Base-by-base conservation (phyloP, 2,113 vertebrate genomes). In the Collichthys lucidus region DNA sequence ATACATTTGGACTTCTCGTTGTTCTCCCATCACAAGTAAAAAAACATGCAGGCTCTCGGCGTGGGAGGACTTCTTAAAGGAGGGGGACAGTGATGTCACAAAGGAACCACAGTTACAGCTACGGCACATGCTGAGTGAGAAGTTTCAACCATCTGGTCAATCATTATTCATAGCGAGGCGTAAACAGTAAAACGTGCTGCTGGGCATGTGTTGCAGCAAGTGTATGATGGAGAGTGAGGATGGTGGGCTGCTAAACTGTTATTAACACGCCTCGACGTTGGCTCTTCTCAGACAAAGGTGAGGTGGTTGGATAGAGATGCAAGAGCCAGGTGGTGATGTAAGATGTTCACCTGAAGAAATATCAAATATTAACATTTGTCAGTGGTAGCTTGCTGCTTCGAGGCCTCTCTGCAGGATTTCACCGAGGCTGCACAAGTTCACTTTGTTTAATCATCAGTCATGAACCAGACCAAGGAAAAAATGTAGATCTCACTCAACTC, bases 101-200 rank as follows among this genome's bases (percentile, higher is more conserved):
- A 61, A 85, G 64, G 65, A 83, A 40, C 22, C 55, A 53, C 61
- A 57, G 81, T 69, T 56, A 62, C 61, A 64, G 81, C 83, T n/a
- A 44, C 24, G 1, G 47, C 83, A 83, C 91, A 88, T 70, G 91
- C 90, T 84, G 87, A 80, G 90, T 65, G 84, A 88, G 86, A 89
- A 86, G 74, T 86, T 88, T 73, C 79, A 74, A 87, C 89, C 86
- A 92, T 91, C 92, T 93, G 90, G 73, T 84, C 89, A 52, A 84
- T 91, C 86, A 81, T 90, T 89, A 87, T 88, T 91, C 86, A 82
- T 77, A 55, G 90, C 76, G 1, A 88, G 78, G 89, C 60, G 49
- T 80, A 86, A 89, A 89, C 86, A 86, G 86, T 66, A 61, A 81
- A 83, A 89, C 49, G 74, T 86, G 86, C 92, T 73, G 60, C 72